phyloP scores from a whole-genome alignment of 2,888 invertebrate species.

The Drosophila colorata region DNA sequence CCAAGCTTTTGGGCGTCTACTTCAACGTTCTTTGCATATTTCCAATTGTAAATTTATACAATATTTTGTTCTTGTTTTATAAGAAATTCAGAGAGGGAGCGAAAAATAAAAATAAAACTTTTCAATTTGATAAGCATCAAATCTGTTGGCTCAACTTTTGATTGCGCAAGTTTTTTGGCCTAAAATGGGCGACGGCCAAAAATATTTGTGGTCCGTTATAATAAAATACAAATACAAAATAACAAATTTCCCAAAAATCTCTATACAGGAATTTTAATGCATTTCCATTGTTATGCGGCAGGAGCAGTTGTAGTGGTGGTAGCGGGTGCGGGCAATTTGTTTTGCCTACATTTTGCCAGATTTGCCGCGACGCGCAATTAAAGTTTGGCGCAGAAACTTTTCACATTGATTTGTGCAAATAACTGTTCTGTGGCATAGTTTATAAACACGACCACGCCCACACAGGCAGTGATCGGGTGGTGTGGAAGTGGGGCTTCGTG shows the following conservation, averaged over 20 bases:
- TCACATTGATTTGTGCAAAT: conserved; percentile 72
- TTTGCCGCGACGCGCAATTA: conserved; percentile 59
- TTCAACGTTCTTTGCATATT: conserved; percentile 62
- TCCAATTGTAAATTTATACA: conserved; percentile 54
- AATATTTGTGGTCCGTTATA: conserved; percentile 34
- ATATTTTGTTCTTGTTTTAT: conserved; percentile 14
- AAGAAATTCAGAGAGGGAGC: conserved; percentile 4
- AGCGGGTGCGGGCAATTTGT: conserved; percentile 24
- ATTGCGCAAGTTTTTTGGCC: conserved; percentile 68
- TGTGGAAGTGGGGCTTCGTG: too few relatives aligned
- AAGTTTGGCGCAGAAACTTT: conserved; percentile 66
- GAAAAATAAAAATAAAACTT: conserved; percentile 51
- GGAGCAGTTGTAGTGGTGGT: neutral
- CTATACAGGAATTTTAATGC: conserved; percentile 66
- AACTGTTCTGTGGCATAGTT: conserved; percentile 70
- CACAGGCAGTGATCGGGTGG: neutral
- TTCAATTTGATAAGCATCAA: conserved; percentile 78
- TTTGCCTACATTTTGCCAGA: conserved; percentile 31
- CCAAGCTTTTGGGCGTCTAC: conserved; percentile 20
- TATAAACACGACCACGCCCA: conserved; percentile 1
- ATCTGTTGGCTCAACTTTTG: conserved; percentile 70
- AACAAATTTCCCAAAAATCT: conserved; percentile 29
- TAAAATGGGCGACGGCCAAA: conserved; percentile 2
- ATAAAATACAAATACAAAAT: conserved; percentile 18
- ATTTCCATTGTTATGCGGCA: conserved; percentile 57